Evolutionary conservation across 2,113 vertebrate species (phyloP).

Genomic region (Campylomormyrus numenius): DNA sequence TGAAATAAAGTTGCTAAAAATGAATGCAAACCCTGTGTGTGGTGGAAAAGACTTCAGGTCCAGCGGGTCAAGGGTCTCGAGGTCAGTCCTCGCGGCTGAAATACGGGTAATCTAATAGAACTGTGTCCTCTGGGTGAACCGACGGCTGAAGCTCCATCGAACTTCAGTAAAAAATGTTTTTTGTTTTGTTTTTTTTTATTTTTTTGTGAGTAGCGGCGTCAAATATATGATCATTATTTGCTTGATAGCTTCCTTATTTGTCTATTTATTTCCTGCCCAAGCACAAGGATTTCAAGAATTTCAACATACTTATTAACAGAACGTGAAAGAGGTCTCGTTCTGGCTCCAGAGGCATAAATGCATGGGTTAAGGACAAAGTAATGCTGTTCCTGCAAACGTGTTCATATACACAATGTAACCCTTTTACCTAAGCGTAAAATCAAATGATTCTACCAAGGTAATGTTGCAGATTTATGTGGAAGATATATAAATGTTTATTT

Average conservation of each 20-base stretch:
- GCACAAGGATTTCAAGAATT: background rate
- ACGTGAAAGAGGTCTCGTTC: background rate
- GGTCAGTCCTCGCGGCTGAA: conserved; percentile 96
- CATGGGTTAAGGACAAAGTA: background rate
- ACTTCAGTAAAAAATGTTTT: conserved; percentile 95
- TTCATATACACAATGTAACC: background rate
- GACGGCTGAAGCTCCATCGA: conserved; percentile 88
- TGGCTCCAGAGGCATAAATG: background rate
- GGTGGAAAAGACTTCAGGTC: conserved; percentile 73
- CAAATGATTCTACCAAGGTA: background rate
- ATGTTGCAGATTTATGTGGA: background rate
- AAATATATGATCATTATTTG: conserved; percentile 38
- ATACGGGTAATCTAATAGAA: conserved; percentile 86
- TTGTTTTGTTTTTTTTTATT: conserved; percentile 25
- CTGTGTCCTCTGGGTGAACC: conserved; percentile 99
- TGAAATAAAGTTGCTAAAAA: conserved; percentile 55
- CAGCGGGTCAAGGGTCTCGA: conserved; percentile 96
- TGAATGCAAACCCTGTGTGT: conserved; percentile 64
- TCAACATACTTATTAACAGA: background rate
- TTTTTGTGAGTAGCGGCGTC: conserved; percentile 63
- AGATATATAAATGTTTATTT: background rate
- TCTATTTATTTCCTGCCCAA: background rate
- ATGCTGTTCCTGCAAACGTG: background rate
- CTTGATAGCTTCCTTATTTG: background rate
- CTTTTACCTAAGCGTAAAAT: background rate